Conservation (phyloP, 1,140 invertebrate genomes). For the Sogatella furcifera region DNA sequence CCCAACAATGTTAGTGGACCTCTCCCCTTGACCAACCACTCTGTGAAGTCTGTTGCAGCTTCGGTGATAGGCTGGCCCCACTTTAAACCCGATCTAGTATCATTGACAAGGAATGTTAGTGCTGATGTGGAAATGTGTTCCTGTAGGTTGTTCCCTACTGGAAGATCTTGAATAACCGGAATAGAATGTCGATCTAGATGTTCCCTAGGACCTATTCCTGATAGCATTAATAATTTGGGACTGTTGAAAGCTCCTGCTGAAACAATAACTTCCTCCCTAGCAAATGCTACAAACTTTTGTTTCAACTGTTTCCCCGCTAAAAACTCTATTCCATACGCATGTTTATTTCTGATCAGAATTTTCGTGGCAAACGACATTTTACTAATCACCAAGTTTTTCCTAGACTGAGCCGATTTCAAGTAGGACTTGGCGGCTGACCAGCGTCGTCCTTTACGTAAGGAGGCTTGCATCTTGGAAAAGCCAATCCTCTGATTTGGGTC, state of each 20-base stretch:
- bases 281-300: conserved; percentile 30
- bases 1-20: conserved; percentile 61
- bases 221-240: conserved; percentile 51
- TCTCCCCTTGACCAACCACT: background rate
- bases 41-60: background rate
- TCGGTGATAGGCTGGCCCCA: background rate
- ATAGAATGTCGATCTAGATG: conserved; percentile 40
- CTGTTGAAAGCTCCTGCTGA: conserved; percentile 42
- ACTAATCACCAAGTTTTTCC: conserved; percentile 53
- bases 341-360: conserved; percentile 60
- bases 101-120: conserved; percentile 51
- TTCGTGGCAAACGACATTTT: conserved; percentile 44
- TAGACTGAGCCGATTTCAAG: conserved; percentile 38
- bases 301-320: conserved; percentile 24
- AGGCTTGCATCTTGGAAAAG: conserved; percentile 35
- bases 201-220: conserved; percentile 49
- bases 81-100: background rate
- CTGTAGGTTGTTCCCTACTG: conserved; percentile 68
- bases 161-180: conserved; percentile 46
- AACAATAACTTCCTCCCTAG: conserved; percentile 33
- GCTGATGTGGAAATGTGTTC: conserved; percentile 60
- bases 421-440: conserved; percentile 45
- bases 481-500: conserved; percentile 46
- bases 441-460: conserved; percentile 39
- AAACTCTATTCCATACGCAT: conserved; percentile 52